phyloP scores from a whole-genome alignment of 1,140 invertebrate species.

The Papilio machaon region DNA sequence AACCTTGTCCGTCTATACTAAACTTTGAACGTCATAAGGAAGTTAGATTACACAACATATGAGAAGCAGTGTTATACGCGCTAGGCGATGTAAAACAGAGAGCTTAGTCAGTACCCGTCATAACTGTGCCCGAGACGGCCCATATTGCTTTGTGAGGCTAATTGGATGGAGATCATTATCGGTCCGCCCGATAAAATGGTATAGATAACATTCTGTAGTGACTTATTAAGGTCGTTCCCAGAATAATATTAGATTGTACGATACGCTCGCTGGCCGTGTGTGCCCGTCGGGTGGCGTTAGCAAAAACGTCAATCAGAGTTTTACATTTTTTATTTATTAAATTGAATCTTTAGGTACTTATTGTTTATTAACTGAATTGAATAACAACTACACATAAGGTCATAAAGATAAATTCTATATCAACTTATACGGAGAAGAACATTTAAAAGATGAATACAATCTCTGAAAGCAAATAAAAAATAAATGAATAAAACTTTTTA shows the following conservation, averaged over 20 bases:
- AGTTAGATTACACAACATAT: background rate
- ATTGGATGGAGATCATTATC: conserved; percentile 82
- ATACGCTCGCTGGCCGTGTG: conserved; percentile 72
- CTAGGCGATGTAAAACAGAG: conserved; percentile 21
- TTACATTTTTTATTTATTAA: conserved; percentile 36
- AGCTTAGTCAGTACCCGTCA: conserved; percentile 59
- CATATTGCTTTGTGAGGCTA: conserved; percentile 81
- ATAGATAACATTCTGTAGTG: conserved; percentile 83
- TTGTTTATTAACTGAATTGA: background rate
- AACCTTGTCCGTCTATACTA: no score
- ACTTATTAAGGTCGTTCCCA: conserved; percentile 83
- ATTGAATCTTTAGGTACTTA: background rate
- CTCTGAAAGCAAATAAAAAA: background rate
- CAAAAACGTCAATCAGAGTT: conserved; percentile 53
- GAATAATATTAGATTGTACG: conserved; percentile 83
- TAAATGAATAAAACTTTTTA: background rate
- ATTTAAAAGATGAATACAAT: background rate
- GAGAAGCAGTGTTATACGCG: background rate
- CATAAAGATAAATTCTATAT: background rate
- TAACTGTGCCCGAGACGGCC: conserved; percentile 71
- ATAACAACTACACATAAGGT: background rate
- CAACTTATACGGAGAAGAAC: no score
- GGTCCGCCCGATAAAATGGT: conserved; percentile 78
- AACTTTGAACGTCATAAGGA: background rate
- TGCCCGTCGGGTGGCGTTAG: conserved; percentile 55